Percentiles rank a stretch among this genome's conserved stretches.
phyloP scores from a whole-genome alignment of 2,113 vertebrate species.

The human (Homo sapiens) region DNA sequence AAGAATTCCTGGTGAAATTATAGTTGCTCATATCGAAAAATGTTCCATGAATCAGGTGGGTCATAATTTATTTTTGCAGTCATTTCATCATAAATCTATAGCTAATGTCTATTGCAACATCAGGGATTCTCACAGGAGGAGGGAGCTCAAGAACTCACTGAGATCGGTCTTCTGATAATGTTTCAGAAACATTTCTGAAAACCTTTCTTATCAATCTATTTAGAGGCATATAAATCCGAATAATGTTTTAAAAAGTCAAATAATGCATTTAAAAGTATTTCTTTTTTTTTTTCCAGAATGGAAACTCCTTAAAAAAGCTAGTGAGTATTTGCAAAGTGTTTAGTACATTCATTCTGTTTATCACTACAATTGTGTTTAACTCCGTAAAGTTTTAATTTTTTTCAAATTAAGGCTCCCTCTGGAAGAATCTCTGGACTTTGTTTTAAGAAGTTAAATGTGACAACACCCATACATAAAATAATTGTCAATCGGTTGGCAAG shows the following conservation, averaged over 20 bases:
- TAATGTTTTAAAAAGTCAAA: slow-evolving; percentile 15
- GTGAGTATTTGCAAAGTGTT: slow-evolving; percentile 87
- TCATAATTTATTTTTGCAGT: not conserved
- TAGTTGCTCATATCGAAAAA: slow-evolving; percentile 96
- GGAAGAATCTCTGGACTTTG: slow-evolving; percentile 94
- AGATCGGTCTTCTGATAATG: not conserved
- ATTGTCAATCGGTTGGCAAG: slow-evolving; percentile 93
- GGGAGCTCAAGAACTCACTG: not conserved
- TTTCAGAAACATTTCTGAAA: not conserved
- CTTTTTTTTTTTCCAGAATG: slow-evolving; percentile 88
- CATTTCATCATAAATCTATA: not conserved
- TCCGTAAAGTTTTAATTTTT: slow-evolving; percentile 50
- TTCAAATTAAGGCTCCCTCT: slow-evolving; percentile 86
- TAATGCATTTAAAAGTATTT: not conserved
- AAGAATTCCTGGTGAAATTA: slow-evolving; percentile 91
- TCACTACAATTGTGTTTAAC: not conserved
- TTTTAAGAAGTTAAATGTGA: slow-evolving; percentile 97
- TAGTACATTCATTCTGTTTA: not conserved
- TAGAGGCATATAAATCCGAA: not conserved
- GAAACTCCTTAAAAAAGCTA: slow-evolving; percentile 92
- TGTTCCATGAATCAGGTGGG: slow-evolving; percentile 94
- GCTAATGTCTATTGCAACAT: not conserved
- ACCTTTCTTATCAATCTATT: not conserved
- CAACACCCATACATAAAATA: slow-evolving; percentile 87
- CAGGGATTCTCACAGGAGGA: not conserved